Evolutionary conservation across 2,888 invertebrate genomes (phyloP).

Genomic region (Eupithecia tripunctaria): DNA sequence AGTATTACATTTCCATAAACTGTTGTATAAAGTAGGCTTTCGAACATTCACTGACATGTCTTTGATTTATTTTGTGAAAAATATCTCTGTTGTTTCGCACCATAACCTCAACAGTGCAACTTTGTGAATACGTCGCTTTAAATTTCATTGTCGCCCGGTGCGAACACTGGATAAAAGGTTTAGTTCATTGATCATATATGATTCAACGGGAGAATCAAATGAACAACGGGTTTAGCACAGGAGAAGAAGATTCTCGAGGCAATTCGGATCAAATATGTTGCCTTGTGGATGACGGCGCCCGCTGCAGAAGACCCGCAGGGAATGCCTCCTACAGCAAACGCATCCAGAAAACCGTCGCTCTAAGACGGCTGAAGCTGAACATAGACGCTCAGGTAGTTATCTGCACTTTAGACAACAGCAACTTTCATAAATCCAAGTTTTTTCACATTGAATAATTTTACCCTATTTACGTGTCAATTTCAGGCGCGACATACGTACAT

Average conservation of each 20-base stretch:
- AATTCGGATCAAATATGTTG: slow-evolving; percentile 96
- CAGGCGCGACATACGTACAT: slow-evolving; percentile 98
- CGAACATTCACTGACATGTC: slow-evolving; percentile 55
- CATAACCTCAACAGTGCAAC: slow-evolving; percentile 76
- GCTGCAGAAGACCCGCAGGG: slow-evolving; percentile 94
- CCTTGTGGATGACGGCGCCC: slow-evolving; percentile 93
- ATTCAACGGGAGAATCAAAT: slow-evolving; percentile 85
- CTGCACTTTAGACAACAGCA: background rate
- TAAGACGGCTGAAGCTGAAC: slow-evolving; percentile 94
- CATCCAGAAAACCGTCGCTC: slow-evolving; percentile 97
- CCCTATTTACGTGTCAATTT: slow-evolving; percentile 43
- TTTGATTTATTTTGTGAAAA: slow-evolving; percentile 60
- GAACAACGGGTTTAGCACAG: slow-evolving; percentile 96
- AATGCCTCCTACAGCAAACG: slow-evolving; percentile 98
- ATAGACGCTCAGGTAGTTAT: slow-evolving; percentile 87
- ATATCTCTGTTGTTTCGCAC: slow-evolving; percentile 69
- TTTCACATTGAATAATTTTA: slow-evolving; percentile 23
- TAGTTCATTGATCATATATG: slow-evolving; percentile 79
- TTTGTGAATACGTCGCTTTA: slow-evolving; percentile 77
- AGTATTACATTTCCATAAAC: slow-evolving; percentile 49
- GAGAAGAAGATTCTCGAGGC: slow-evolving; percentile 95
- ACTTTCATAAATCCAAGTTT: slow-evolving; percentile 1
- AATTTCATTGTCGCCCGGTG: slow-evolving; percentile 64
- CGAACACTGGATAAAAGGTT: slow-evolving; percentile 65
- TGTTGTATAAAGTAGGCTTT: slow-evolving; percentile 49